Conservation (phyloP, 2,113 vertebrate genomes). For the Anoura caudifer region DNA sequence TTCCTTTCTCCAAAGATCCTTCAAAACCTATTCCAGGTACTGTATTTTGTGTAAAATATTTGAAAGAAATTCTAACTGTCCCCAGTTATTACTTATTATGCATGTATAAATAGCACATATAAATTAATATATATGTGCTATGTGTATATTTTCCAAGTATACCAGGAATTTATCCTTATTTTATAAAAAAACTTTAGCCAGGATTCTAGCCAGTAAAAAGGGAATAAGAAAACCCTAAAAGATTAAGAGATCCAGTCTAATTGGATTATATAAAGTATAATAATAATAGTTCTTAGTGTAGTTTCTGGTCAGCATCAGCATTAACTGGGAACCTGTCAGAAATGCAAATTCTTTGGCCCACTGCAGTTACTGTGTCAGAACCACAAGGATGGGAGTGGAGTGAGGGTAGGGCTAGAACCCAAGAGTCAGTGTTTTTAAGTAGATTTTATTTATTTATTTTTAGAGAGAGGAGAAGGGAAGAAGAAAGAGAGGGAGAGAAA, state of each 20-base stretch:
- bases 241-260: neutral
- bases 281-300: neutral
- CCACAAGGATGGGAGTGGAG: neutral
- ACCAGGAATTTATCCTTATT: neutral
- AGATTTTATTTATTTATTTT: too few species aligned
- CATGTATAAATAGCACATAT: neutral
- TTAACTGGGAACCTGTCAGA: neutral
- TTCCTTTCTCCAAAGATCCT: slow-evolving; percentile 31
- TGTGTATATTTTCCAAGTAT: neutral
- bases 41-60: slow-evolving; percentile 24
- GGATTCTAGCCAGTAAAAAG: neutral
- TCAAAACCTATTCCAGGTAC: slow-evolving; percentile 80
- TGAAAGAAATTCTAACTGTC: neutral
- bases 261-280: neutral
- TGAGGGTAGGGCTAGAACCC: neutral
- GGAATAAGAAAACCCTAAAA: neutral
- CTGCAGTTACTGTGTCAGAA: neutral
- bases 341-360: neutral
- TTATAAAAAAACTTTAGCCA: neutral
- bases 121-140: neutral
- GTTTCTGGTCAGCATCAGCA: neutral
- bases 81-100: neutral
- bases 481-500: too few species aligned
- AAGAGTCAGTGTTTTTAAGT: neutral
- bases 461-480: too few species aligned